These are phyloP conservation scores for Lophura nycthemera DNA, from an alignment of 2,113 vertebrate genomes.

Conservation along the genomic window DNA sequence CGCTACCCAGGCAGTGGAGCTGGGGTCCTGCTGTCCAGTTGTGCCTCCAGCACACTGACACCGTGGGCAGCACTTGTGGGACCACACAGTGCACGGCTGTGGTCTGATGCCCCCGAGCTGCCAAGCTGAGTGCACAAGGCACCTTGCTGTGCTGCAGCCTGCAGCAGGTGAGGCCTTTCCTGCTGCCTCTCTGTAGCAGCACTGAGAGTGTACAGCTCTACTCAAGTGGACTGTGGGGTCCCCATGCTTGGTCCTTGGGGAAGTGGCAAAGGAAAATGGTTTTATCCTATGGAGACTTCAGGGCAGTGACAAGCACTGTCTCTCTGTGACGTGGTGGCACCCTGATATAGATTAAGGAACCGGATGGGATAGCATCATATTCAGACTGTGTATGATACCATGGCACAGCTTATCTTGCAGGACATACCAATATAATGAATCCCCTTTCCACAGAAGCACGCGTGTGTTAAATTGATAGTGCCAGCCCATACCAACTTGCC, in stretches of 20 bases:
- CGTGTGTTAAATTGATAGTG: constrained; percentile 18
- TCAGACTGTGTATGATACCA: neutral
- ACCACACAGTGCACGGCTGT: neutral
- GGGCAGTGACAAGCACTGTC: constrained; percentile 6
- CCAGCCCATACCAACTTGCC: constrained; percentile 19
- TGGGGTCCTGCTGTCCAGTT: neutral
- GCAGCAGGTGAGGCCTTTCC: neutral
- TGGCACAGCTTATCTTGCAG: constrained; percentile 7
- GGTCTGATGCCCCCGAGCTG: neutral
- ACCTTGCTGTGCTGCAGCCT: neutral
- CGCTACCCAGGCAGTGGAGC: rapidly evolving
- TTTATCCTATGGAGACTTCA: neutral
- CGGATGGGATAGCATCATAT: neutral
- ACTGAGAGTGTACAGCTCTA: neutral
- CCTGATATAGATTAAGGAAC: neutral
- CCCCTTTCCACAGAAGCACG: neutral
- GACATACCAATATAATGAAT: neutral
- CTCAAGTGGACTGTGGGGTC: neutral
- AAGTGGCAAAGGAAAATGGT: neutral
- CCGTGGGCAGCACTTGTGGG: neutral
- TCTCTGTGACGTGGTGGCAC: neutral
- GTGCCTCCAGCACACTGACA: neutral
- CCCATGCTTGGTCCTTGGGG: neutral
- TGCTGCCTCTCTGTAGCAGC: neutral
- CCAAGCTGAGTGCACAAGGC: neutral